Conservation (phyloP, 2,888 invertebrate genomes). For the Pseudococcus longispinus region DNA sequence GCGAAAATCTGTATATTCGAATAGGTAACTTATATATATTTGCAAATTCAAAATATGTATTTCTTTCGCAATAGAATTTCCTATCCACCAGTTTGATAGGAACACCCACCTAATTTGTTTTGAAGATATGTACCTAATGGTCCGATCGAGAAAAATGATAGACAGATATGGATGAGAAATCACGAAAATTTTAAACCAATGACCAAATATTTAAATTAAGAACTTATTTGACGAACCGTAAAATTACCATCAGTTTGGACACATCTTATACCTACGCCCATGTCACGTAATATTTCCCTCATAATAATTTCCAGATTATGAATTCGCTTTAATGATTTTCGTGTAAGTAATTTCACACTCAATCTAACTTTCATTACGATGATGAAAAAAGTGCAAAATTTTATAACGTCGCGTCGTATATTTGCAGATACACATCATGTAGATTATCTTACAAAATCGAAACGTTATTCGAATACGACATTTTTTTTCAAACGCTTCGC, state of each 20-base stretch:
- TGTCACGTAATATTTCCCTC: neutral
- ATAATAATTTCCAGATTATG: neutral
- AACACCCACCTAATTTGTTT: neutral
- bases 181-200: neutral
- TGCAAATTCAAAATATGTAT: too few relatives aligned
- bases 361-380: neutral
- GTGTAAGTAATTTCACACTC: neutral
- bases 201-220: neutral
- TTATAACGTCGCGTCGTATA: neutral
- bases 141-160: neutral
- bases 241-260: neutral
- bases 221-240: conserved; percentile 2
- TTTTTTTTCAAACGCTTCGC: neutral
- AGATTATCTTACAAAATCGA: neutral
- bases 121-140: neutral
- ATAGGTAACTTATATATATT: too few relatives aligned
- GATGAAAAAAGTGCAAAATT: neutral
- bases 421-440: neutral
- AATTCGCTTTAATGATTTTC: neutral
- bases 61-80: neutral
- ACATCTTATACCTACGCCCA: neutral
- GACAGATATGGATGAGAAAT: neutral
- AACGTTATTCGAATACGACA: neutral
- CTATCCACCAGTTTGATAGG: neutral
- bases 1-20: too few relatives aligned